Conservation (phyloP, 1,140 invertebrate species). For the Euwallacea fornicatus region DNA sequence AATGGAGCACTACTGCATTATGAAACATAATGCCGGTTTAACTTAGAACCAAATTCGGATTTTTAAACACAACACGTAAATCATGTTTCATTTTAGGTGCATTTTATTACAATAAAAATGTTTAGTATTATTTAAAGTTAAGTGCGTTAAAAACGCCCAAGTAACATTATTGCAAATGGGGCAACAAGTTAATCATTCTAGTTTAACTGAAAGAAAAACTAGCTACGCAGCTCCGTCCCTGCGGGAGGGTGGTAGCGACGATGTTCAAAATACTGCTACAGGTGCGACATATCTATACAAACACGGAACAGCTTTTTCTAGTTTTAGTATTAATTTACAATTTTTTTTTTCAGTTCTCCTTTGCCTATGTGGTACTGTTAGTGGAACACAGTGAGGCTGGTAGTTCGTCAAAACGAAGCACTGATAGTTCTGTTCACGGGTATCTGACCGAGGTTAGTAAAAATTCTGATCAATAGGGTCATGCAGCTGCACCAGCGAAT, state of each 20-base stretch:
- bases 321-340: neutral
- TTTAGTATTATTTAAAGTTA: too few species aligned
- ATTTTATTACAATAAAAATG: too few species aligned
- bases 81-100: too few species aligned
- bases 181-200: too few species aligned
- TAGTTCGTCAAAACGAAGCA: slow-evolving; percentile 68
- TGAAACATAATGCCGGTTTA: too few species aligned
- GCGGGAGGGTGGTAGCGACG: slow-evolving; percentile 9
- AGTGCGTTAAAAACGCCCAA: too few species aligned
- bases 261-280: slow-evolving; percentile 40
- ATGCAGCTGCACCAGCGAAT: too few species aligned
- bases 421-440: slow-evolving; percentile 75
- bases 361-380: slow-evolving; percentile 21
- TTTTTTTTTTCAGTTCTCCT: slow-evolving; percentile 35
- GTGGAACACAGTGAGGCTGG: slow-evolving; percentile 23
- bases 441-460: slow-evolving; percentile 75
- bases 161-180: too few species aligned
- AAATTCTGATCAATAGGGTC: neutral
- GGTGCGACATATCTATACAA: slow-evolving; percentile 27
- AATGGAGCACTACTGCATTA: too few species aligned
- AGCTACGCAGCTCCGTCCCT: slow-evolving; percentile 3
- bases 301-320: slow-evolving; percentile 13
- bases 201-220: neutral
- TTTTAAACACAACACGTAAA: too few species aligned
- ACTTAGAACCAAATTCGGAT: too few species aligned